Percentiles rank a stretch among this genome's conserved stretches.
These are phyloP conservation scores for Hermatobates lingyangjiaoensis DNA, from an alignment of 1,140 invertebrate species.

Conservation along the genomic window DNA sequence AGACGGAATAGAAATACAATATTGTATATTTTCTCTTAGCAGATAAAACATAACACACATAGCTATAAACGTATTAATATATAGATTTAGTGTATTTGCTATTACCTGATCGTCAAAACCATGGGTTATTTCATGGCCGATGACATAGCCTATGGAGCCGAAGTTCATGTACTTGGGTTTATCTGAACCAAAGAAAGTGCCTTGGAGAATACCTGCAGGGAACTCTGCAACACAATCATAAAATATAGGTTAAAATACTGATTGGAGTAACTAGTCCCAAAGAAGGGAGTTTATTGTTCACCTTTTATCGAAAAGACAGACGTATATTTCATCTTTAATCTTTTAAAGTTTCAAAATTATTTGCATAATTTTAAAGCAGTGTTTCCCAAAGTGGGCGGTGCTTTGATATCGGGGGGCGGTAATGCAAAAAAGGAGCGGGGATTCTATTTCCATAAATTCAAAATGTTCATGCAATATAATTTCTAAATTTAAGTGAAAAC, in stretches of 20 bases:
- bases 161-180: constrained; percentile 55
- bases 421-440: too few species aligned
- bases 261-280: too few species aligned
- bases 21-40: constrained; percentile 23
- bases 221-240: constrained; percentile 31
- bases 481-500: too few species aligned
- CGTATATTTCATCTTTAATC: too few species aligned
- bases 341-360: too few species aligned
- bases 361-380: too few species aligned
- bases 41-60: constrained; percentile 4
- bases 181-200: constrained; percentile 45
- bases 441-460: too few species aligned
- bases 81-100: not conserved
- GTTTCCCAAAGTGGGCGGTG: too few species aligned
- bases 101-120: constrained; percentile 41
- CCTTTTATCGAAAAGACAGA: too few species aligned
- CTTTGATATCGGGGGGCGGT: too few species aligned
- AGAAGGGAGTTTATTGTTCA: too few species aligned
- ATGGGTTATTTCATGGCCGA: constrained; percentile 87
- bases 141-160: constrained; percentile 73
- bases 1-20: not conserved
- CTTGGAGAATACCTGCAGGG: constrained; percentile 57
- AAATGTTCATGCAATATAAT: too few species aligned
- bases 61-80: not conserved
- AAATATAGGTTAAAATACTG: not conserved